Percentiles rank a stretch among this genome's conserved stretches.
Conservation (phyloP, 2,113 vertebrate species). For the Nothocercus julius region DNA sequence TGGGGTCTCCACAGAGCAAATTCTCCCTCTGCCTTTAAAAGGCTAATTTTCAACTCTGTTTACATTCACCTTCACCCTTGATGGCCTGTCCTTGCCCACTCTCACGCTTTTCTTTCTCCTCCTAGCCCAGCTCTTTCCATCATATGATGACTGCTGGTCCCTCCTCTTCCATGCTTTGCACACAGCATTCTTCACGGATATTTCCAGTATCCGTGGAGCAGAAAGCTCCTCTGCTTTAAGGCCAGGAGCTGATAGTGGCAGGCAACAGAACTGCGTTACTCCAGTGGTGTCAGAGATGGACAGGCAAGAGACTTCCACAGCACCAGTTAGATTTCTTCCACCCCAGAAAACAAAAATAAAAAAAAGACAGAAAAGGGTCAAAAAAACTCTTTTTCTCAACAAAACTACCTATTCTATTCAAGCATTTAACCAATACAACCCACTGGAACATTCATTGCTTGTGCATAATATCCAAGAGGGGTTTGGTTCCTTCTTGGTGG, state of each 20-base stretch:
- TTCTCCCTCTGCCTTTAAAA: neutral
- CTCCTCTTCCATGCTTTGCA: neutral
- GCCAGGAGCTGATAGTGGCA: neutral
- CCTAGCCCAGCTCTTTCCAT: neutral
- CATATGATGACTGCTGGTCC: neutral
- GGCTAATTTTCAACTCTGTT: neutral
- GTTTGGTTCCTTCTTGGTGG: neutral
- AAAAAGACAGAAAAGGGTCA: neutral
- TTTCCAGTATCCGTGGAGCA: neutral
- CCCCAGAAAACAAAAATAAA: neutral
- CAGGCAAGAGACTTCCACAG: slow-evolving; percentile 60
- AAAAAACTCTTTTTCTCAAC: neutral
- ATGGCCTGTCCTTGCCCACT: neutral
- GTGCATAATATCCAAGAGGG: neutral
- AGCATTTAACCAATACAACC: neutral
- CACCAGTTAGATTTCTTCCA: slow-evolving; percentile 57
- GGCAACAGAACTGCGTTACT: neutral
- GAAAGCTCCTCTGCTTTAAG: neutral
- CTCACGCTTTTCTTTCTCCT: neutral
- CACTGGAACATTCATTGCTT: neutral
- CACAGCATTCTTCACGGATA: neutral
- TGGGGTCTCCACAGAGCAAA: neutral
- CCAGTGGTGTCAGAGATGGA: neutral
- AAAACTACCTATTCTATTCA: neutral
- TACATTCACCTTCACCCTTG: neutral